Evolutionary conservation across 2,888 invertebrate species (phyloP).

Genomic region (Meteorus cinctellus): DNA sequence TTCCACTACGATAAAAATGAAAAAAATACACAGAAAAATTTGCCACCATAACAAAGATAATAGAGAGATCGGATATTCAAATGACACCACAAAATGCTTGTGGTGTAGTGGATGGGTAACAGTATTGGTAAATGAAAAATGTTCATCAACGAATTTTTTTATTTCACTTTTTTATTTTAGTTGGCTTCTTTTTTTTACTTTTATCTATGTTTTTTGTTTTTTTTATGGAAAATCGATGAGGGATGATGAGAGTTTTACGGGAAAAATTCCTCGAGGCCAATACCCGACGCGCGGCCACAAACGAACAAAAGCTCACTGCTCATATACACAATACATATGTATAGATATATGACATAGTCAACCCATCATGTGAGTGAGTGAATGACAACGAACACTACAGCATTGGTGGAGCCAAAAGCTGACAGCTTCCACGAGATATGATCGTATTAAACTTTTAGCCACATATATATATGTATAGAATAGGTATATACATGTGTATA

Average conservation of each 20-base stretch:
- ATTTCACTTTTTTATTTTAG: neutral
- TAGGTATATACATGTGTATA: slow-evolving; percentile 1
- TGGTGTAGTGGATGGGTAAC: neutral
- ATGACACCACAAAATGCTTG: slow-evolving; percentile 34
- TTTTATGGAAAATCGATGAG: slow-evolving; percentile 1
- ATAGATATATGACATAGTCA: slow-evolving; percentile 31
- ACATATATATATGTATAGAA: slow-evolving; percentile 34
- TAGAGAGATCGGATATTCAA: slow-evolving; percentile 15
- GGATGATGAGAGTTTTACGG: slow-evolving; percentile 22
- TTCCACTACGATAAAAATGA: too few species aligned
- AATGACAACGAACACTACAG: slow-evolving; percentile 35
- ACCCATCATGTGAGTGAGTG: slow-evolving; percentile 51
- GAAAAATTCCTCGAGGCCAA: slow-evolving; percentile 26
- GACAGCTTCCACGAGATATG: slow-evolving; percentile 44
- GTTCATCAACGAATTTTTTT: slow-evolving; percentile 33
- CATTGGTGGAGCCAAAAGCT: slow-evolving; percentile 33
- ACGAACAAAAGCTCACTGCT: neutral
- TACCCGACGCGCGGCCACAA: slow-evolving; percentile 20
- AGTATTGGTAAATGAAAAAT: slow-evolving; percentile 26
- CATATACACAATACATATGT: neutral
- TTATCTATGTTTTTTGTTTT: neutral
- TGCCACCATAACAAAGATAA: neutral
- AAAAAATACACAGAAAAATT: neutral
- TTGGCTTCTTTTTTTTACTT: neutral
- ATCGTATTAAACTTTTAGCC: slow-evolving; percentile 51